Conservation (phyloP, 1,140 invertebrate genomes). For the Diorhabda carinulata region DNA sequence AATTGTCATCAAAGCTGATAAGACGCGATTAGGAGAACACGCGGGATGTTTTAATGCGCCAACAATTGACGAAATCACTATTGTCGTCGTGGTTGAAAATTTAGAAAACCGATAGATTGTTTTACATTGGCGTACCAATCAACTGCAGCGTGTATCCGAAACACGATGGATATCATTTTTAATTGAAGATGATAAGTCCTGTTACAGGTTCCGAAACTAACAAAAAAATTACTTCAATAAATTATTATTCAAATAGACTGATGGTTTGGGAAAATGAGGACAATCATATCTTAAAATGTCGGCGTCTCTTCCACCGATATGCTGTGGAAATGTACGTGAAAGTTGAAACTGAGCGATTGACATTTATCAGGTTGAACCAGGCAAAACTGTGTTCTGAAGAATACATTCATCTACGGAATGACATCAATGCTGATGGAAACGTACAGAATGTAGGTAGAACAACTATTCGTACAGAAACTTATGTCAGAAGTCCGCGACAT, state of each 20-base stretch:
- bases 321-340: not conserved
- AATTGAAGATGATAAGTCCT: not conserved
- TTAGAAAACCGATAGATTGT: not conserved
- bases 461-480: not conserved
- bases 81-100: not conserved
- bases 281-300: not conserved
- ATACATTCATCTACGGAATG: not conserved
- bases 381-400: not conserved
- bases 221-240: too few relatives aligned
- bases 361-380: not conserved
- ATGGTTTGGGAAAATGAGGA: not conserved
- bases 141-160: not conserved
- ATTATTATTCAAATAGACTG: too few relatives aligned
- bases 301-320: not conserved
- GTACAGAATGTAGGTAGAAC: not conserved
- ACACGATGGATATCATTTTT: not conserved
- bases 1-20: not conserved
- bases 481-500: not conserved
- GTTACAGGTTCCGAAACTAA: not conserved
- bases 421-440: not conserved
- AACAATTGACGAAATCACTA: not conserved
- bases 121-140: not conserved
- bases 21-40: not conserved
- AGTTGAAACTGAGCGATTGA: not conserved
- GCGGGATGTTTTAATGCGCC: too few relatives aligned